Conservation (phyloP, 2,888 invertebrate genomes). For the Amphipoea oculea region DNA sequence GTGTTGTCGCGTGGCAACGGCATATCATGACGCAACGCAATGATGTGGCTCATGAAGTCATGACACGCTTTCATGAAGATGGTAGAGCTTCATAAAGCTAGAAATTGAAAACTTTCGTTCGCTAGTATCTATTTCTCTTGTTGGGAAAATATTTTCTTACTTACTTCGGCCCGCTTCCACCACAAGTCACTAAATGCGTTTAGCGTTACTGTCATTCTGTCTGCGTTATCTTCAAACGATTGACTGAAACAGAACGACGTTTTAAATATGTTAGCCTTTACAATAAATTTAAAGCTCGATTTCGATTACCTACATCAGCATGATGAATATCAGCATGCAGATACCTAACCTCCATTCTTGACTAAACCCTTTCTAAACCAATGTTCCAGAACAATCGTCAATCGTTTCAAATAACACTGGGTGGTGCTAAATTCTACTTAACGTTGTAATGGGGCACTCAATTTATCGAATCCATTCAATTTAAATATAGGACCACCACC, state of each 20-base stretch:
- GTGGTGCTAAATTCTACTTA: conserved; percentile 13
- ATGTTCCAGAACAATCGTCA: not conserved
- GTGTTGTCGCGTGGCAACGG: conserved; percentile 61
- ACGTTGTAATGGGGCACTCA: not conserved
- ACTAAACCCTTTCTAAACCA: not conserved
- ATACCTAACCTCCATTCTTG: not conserved
- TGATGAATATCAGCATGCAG: not conserved
- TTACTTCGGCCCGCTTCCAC: not conserved
- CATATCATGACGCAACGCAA: conserved; percentile 47
- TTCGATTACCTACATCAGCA: not conserved
- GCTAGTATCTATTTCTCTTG: not conserved
- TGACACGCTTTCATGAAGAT: conserved; percentile 19
- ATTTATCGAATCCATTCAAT: conserved; percentile 21
- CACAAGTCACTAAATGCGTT: not conserved
- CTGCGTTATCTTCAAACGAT: not conserved
- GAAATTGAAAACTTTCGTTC: conserved; percentile 19
- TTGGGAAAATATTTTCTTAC: conserved; percentile 19
- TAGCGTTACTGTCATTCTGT: not conserved
- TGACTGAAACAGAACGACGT: not conserved
- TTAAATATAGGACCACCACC: too few relatives aligned
- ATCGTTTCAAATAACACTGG: not conserved
- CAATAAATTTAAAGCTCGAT: not conserved
- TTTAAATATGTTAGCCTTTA: not conserved
- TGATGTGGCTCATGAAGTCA: conserved; percentile 14
- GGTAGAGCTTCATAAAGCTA: not conserved